These are phyloP conservation scores for Xyrichtys novacula DNA, from an alignment of 2,797 vertebrate species.

Conservation along the genomic window DNA sequence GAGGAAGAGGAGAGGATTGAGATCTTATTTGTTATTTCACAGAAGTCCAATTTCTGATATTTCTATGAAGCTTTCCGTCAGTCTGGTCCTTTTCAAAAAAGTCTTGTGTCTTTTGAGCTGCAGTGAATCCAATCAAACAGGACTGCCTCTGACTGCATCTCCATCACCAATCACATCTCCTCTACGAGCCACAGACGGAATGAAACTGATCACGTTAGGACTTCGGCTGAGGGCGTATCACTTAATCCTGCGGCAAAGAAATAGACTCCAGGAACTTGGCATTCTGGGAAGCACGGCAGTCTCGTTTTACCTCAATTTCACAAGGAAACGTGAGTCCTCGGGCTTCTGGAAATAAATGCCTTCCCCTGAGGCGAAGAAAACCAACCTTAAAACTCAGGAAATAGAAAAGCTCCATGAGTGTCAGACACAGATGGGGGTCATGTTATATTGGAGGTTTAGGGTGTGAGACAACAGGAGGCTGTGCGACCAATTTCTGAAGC, in stretches of 20 bases:
- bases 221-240: background rate
- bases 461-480: too few species aligned
- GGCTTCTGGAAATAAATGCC: background rate
- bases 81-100: background rate
- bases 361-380: background rate
- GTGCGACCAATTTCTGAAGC: too few species aligned
- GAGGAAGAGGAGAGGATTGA: background rate
- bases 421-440: too few species aligned
- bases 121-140: slow-evolving; percentile 28
- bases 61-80: background rate
- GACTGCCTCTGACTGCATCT: slow-evolving; percentile 36
- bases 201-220: slow-evolving; percentile 27
- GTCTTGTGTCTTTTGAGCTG: slow-evolving; percentile 1
- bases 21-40: background rate
- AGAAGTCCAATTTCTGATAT: background rate
- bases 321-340: background rate
- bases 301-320: slow-evolving; percentile 12
- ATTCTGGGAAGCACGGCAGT: background rate
- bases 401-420: background rate
- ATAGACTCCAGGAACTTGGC: slow-evolving; percentile 13
- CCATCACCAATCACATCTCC: slow-evolving; percentile 36
- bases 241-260: slow-evolving; percentile 36
- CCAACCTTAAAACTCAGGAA: background rate
- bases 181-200: slow-evolving; percentile 23
- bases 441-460: too few species aligned